phyloP scores from a whole-genome alignment of 2,113 vertebrate species.

The Dendropsophus ebraccatus region DNA sequence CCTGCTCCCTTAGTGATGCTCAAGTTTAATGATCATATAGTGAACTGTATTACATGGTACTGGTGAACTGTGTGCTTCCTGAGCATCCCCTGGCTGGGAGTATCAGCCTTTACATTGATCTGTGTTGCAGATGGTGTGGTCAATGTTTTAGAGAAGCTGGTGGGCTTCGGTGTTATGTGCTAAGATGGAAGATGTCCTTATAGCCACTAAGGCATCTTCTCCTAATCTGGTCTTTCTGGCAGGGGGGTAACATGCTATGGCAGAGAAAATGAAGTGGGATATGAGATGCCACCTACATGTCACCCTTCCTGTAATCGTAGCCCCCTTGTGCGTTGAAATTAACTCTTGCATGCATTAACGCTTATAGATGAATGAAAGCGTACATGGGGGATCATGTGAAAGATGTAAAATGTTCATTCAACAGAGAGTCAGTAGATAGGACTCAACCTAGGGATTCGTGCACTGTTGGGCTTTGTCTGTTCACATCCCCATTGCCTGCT shows the following conservation, averaged over 20 bases:
- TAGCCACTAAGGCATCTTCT: background rate
- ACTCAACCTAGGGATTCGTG: slow-evolving; percentile 39
- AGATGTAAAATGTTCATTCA: slow-evolving; percentile 44
- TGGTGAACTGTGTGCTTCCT: background rate
- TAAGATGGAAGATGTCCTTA: background rate
- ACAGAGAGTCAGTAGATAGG: slow-evolving; percentile 48
- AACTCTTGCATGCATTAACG: slow-evolving; percentile 31
- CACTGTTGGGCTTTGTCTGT: slow-evolving; percentile 53
- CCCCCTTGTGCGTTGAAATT: slow-evolving; percentile 35
- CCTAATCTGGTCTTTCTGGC: background rate
- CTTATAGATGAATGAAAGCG: background rate
- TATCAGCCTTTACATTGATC: background rate
- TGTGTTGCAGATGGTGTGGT: slow-evolving; percentile 17
- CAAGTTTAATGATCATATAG: background rate
- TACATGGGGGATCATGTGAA: slow-evolving; percentile 30
- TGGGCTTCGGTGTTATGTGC: background rate
- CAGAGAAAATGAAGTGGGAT: background rate
- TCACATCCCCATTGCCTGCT: slow-evolving; percentile 46
- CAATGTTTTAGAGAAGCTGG: slow-evolving; percentile 15
- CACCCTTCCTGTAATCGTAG: slow-evolving; percentile 38
- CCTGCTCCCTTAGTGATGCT: background rate
- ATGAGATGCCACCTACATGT: slow-evolving; percentile 49
- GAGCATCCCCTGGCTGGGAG: background rate
- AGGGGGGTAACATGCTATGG: background rate
- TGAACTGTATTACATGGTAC: background rate